Percentiles rank a stretch among this genome's conserved stretches.
phyloP scores from a whole-genome alignment of 1,140 invertebrate species.

The Drosophila ohnishii region DNA sequence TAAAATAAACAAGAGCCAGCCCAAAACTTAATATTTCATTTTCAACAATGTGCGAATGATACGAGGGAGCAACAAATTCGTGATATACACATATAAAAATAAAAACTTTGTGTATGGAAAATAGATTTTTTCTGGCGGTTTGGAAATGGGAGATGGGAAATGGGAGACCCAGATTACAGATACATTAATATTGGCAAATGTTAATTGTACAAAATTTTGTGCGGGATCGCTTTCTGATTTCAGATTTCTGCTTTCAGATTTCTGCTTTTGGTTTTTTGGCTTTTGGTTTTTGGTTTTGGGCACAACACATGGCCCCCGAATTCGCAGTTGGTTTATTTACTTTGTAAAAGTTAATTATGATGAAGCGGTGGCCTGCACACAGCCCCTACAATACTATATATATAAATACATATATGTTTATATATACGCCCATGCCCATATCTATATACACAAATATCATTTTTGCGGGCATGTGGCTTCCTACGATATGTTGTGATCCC shows the following conservation, averaged over 20 bases:
- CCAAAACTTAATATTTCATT: conserved; percentile 63
- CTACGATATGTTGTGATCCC: conserved; percentile 29
- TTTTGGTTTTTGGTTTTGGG: conserved; percentile 10
- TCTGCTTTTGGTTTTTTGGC: conserved; percentile 14
- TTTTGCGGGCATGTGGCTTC: conserved; percentile 44
- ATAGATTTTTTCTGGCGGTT: conserved; percentile 4
- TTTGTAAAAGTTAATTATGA: conserved; percentile 79
- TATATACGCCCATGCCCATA: conserved; percentile 8
- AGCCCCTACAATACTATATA: conserved; percentile 19
- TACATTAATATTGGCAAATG: conserved; percentile 36
- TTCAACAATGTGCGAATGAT: conserved; percentile 69
- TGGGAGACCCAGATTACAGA: conserved; percentile 1
- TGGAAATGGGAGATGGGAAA: conserved; percentile 40
- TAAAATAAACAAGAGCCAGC: conserved; percentile 57
- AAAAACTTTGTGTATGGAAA: conserved; percentile 41
- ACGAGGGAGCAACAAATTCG: conserved; percentile 43
- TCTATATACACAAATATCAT: conserved; percentile 24
- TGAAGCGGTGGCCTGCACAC: conserved; percentile 59
- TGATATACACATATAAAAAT: conserved; percentile 61
- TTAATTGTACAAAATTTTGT: conserved; percentile 40
- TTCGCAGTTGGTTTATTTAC: conserved; percentile 73
- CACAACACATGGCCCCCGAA: conserved; percentile 72
- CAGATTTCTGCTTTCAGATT: background rate
- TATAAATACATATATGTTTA: background rate
- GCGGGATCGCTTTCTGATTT: conserved; percentile 7